Evolutionary conservation across 2,888 invertebrate species (phyloP), one percentile per base, ranked within the genome.

Genomic region (Tridacna gigas): DNA sequence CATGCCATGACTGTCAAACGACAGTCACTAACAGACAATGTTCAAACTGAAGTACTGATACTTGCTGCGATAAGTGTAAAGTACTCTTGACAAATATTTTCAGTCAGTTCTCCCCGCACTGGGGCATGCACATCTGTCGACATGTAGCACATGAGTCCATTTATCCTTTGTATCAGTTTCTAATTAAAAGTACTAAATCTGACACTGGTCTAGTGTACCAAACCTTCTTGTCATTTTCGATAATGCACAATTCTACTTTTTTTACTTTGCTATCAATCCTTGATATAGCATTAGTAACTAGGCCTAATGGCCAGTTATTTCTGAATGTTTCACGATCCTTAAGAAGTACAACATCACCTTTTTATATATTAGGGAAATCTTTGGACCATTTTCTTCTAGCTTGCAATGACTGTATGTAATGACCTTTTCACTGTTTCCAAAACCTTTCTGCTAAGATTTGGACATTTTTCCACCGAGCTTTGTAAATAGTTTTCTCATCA

Each of bases 291-390:
- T 79, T 37, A 12, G 25, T 25, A 13, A 88, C 80, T 12, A 79
- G 22, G 26, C 77, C 86, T 22, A 83, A n/a, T 5, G 77, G 85
- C 83, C 83, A 88, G 37, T 85, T 60, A 74, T 77, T 80, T 13
- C 88, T 61, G 9, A 26, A 56, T 11, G 77, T 60, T 13, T 63
- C 25, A 15, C 79, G 45, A 22, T 86, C 83, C 25, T 51, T 76
- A 22, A 88, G 28, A 9, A 85, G 74, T n/a, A 84, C 79, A 25
- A 89, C 75, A 79, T 86, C 85, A 37, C 85, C 85, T 22, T 18
- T 48, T 61, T 83, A 15, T 7, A 86, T 11, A 48, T 86, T 83
- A 25, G 73, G 74, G 4, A n/a, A 61, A 25, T 79, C 73, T 13
- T 13, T 25, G 18, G 67, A 13, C 84, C 88, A 84, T 80, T 84